Base-by-base conservation (phyloP, 1,140 invertebrate genomes). In the Lerema accius region DNA sequence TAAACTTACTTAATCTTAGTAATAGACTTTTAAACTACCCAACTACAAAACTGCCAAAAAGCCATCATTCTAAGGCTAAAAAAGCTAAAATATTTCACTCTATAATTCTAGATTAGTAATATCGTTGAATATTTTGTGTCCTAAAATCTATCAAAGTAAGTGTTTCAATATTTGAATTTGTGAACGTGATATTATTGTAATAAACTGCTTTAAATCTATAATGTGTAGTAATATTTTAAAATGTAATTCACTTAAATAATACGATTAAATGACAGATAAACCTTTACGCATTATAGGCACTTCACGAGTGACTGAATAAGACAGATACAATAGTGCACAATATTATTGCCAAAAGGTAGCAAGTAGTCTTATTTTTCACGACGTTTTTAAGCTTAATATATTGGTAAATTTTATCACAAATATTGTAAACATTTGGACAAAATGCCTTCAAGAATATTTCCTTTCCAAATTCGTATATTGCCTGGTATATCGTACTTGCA, bases 381-480 rank as follows among this genome's bases (percentile, higher is more conserved):
- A 51, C 35, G 51, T 48, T 40, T 68, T 63, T 79, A 83, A 84
- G 84, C 78, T 77, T 81, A 82, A 78, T 73, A 71, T 78, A 69
- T 73, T 82, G 67, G 74, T 75, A 78, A 77, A 80, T 71, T 78
- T 76, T 86, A 85, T 85, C 82, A 88, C 84, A 87, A 84, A 85
- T 69, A 75, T 73, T 81, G 78, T 81, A 85, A 88, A 86, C 69
- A 73, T 71, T 74, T 88, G 85, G 84, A 88, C 84, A 84, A 76
- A 74, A 67, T 71, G 63, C 70, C 66, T 68, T 70, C 65, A 72
- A 50, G 39, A 53, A 35, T 16, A 40, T 59, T 55, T 70, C 53
- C 23, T 69, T 66, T 28, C 35, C 32, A 37, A 65, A 46, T 11
- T 65, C 13, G 45, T n/a, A 28, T 55, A 16, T 15, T 60, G 43